Evolutionary conservation across 1,140 invertebrate genomes (phyloP), one percentile per base, ranked within the genome.

Genomic region (Leptinotarsa lineolata): DNA sequence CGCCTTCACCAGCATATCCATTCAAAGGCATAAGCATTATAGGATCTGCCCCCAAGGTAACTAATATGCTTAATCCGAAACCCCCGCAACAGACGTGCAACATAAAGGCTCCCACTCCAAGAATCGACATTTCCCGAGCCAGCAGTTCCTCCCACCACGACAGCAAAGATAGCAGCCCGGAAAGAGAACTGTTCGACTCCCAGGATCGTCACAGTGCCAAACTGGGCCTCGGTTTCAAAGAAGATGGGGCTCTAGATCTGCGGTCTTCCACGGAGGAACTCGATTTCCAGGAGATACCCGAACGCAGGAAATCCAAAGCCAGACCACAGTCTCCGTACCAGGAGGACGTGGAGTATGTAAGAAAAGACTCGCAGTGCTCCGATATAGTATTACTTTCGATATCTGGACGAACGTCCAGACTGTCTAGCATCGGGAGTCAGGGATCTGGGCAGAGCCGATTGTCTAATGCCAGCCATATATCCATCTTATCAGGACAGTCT

Each of bases 121-220:
- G 94, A 76, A 95, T 95, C 78, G 94, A 95, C 85, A 93, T 95
- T 79, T 95, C 93, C 70, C 88, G 94, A 65, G 94, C 94, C 3
- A 94, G 93, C 77, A 94, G 92, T 83, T 94, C 93, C 39, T 94
- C 93, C 22, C 93, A 94, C 77, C 93, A 94, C 81, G 92, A 94
- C 83, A 94, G 92, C 77, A 89, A 92, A 65, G 93, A 94, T 77
- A 93, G 91, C 74, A 93, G 91, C 24, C 94, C 93, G 0, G 93
- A 94, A 81, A 88, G 90, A 77, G 92, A 93, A 77, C 87, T 93
- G n/a, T 87, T 91, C 70, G 81, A 81, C 54, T 67, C 45, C 48
- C 85, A 86, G 44, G 78, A 79, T 85, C 86, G 75, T 80, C 84
- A 63, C 72, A 80, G 73, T 77, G 77, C 77, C 78, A 83, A 81